phyloP scores from a whole-genome alignment of 2,113 vertebrate genomes.

The Donacobius atricapilla region DNA sequence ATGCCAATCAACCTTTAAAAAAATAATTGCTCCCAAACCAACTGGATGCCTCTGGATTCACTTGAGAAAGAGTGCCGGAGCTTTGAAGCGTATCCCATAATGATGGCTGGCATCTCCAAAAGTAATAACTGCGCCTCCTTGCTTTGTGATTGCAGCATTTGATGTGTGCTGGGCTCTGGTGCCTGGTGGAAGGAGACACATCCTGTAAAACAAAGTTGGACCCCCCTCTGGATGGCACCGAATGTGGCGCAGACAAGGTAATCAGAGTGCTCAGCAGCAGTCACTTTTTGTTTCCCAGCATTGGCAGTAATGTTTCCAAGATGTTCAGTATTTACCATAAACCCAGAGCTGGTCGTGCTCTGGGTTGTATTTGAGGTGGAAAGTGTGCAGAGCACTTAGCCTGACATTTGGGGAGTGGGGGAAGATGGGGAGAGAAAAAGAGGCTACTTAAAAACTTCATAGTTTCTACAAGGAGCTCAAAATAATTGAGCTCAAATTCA shows the following conservation, averaged over 20 bases:
- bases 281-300: neutral
- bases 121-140: constrained; percentile 26
- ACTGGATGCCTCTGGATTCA: neutral
- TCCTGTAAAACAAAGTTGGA: constrained; percentile 97
- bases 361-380: neutral
- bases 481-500: neutral
- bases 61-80: neutral
- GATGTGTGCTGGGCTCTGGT: constrained; percentile 96
- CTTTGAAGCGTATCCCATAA: neutral
- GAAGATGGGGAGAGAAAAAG: neutral
- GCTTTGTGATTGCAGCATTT: constrained; percentile 81
- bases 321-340: neutral
- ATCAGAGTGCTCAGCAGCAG: neutral
- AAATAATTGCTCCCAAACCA: neutral
- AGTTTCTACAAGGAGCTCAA: neutral
- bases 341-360: rapidly evolving
- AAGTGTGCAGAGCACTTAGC: neutral
- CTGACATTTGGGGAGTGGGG: neutral
- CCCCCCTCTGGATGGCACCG: constrained; percentile 94
- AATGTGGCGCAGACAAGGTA: constrained; percentile 97
- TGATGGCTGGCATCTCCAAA: neutral
- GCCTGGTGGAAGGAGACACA: constrained; percentile 89
- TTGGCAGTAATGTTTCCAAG: neutral
- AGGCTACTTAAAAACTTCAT: neutral
- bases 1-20: neutral